These are phyloP conservation scores for Pharmacophagus antenor DNA, from an alignment of 2,888 invertebrate genomes.

Conservation along the genomic window DNA sequence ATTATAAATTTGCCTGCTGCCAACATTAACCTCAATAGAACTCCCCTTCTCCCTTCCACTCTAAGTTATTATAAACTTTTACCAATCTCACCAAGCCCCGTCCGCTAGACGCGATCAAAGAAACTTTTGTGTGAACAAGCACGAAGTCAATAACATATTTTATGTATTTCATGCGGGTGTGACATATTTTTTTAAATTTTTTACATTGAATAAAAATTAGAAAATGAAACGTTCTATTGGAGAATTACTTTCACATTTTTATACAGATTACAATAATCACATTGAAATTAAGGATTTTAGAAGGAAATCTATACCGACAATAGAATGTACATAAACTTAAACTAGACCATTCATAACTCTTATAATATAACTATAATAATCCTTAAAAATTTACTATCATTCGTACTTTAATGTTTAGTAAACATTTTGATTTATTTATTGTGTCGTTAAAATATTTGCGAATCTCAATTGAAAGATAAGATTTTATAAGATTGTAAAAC, in stretches of 20 bases:
- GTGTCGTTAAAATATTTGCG: neutral
- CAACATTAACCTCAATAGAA: slow-evolving; percentile 31
- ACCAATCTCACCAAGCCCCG: slow-evolving; percentile 34
- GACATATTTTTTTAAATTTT: neutral
- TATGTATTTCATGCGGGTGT: slow-evolving; percentile 22
- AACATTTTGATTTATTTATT: too few species aligned
- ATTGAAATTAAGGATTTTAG: too few species aligned
- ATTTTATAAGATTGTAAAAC: neutral
- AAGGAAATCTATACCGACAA: too few species aligned
- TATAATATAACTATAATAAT: too few species aligned
- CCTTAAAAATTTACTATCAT: too few species aligned
- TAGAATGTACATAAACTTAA: too few species aligned
- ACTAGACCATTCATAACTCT: too few species aligned
- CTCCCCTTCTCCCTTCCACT: slow-evolving; percentile 18
- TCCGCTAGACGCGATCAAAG: slow-evolving; percentile 36
- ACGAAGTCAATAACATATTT: slow-evolving; percentile 33
- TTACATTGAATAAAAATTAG: too few species aligned
- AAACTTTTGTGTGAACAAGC: slow-evolving; percentile 40
- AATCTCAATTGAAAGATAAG: neutral
- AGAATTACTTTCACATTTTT: too few species aligned
- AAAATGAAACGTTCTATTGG: too few species aligned
- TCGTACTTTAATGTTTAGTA: too few species aligned
- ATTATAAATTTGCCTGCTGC: slow-evolving; percentile 22
- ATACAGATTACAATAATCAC: too few species aligned
- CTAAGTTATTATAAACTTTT: slow-evolving; percentile 38